These are phyloP conservation scores for Athene noctua DNA, from an alignment of 2,113 vertebrate species.

Conservation along the genomic window DNA sequence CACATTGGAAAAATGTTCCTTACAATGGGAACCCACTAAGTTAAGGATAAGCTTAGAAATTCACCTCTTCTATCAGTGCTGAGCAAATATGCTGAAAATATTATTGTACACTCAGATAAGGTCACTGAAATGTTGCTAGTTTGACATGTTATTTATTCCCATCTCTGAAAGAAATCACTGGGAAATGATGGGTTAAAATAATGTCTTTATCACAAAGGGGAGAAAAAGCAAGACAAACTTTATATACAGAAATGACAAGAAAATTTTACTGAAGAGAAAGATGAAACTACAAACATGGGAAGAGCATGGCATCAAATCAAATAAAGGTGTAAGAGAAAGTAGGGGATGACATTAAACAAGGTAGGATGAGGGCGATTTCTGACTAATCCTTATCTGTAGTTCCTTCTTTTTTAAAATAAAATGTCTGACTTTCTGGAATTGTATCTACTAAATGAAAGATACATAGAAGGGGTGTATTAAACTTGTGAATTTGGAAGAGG, in stretches of 20 bases:
- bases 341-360: background rate
- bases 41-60: constrained; percentile 21
- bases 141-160: background rate
- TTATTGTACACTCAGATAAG: background rate
- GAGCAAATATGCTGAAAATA: background rate
- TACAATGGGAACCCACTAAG: background rate
- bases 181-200: constrained; percentile 35
- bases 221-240: background rate
- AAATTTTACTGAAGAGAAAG: background rate
- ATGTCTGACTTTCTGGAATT: background rate
- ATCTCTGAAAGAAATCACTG: background rate
- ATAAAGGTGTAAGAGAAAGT: background rate
- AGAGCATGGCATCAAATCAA: background rate
- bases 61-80: background rate
- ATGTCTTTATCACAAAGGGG: background rate
- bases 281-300: background rate
- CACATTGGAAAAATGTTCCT: background rate
- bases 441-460: background rate
- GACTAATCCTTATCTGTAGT: background rate
- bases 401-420: background rate
- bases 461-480: background rate
- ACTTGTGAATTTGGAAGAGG: background rate
- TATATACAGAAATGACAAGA: background rate
- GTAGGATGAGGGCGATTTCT: background rate
- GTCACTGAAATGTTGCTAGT: background rate